Evolutionary conservation across 2,113 vertebrate species (phyloP), one percentile per base, ranked within the genome.

Genomic region (Alectura lathami): DNA sequence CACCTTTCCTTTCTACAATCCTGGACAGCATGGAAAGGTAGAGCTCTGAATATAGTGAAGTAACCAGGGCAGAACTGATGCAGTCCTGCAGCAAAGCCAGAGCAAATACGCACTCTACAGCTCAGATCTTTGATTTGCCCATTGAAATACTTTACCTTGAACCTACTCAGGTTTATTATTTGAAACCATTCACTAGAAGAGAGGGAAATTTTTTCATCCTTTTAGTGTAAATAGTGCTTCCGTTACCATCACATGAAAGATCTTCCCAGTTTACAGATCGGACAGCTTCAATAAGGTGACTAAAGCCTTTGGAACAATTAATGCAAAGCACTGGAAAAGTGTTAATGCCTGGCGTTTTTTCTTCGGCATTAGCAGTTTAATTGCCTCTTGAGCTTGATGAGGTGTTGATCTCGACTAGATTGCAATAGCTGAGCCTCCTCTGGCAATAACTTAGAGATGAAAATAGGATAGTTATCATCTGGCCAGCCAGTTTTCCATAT

Each of bases 361-460:
- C 76, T 85, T 64, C 63, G 14, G 63, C 82, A 88, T 83, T 60
- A 56, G 42, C 84, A 64, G 40, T 56, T 92, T 81, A 84, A 83
- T 90, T 91, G 83, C 82, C 42, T 90, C 50, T 94, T 88, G 56
- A 90, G 43, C 43, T 30, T 60, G 45, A 78, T 81, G 60, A 95
- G 38, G 34, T 95, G 72, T 68, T 95, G 76, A 29, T 93, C 60
- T 86, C 38, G 84, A 53, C 64, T 78, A 86, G 64, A 90, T 24
- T 78, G 64, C 68, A 60, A 29, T 72, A 94, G 36, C 60, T 86
- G 54, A 72, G 23, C 26, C 26, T 96, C 51, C 59, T 60, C 68
- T 93, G 43, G 47, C 76, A 82, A 34, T 78, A 93, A 90, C 21
- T 83, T 88, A 74, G 54, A 88, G 66, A 86, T 88, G 50, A 47